Conservation (phyloP, 35 echinoderm and acorn worm genomes). For the Anneissia japonica region DNA sequence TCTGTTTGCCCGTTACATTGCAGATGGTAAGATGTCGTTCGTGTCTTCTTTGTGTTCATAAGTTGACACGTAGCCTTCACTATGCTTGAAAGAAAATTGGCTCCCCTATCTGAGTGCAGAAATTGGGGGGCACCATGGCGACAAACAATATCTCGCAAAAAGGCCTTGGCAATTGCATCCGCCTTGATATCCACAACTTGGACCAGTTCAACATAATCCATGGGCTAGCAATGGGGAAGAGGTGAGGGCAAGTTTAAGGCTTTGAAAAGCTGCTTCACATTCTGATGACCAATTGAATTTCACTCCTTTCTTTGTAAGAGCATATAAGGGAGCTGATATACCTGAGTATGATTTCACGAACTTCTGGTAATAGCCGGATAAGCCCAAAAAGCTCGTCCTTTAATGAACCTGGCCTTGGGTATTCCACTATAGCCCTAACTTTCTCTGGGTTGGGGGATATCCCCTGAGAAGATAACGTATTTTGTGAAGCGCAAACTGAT, state of each 20-base stretch:
- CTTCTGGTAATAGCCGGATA: no score
- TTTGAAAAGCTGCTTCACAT: no score
- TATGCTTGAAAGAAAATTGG: slow-evolving; percentile 49
- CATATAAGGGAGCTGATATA: no score
- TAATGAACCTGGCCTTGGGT: no score
- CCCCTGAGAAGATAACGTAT: slow-evolving; percentile 29
- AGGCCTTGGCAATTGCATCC: slow-evolving; percentile 17
- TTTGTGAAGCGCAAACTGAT: slow-evolving; percentile 28
- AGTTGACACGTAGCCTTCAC: slow-evolving; percentile 34
- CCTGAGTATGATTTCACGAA: no score
- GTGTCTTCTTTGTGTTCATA: slow-evolving; percentile 37
- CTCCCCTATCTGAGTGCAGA: slow-evolving; percentile 47
- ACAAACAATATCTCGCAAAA: slow-evolving; percentile 37
- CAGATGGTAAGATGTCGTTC: slow-evolving; percentile 39
- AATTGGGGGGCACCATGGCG: slow-evolving; percentile 32
- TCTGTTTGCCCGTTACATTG: slow-evolving; percentile 56
- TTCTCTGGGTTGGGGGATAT: slow-evolving; percentile 36
- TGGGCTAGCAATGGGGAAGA: no score
- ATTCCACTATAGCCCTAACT: slow-evolving; percentile 8
- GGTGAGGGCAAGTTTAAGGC: no score
- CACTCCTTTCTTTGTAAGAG: no score
- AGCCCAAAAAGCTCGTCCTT: no score
- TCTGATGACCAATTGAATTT: no score
- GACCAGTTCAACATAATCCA: slow-evolving; percentile 49
- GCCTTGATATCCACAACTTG: slow-evolving; percentile 23